phyloP scores from a whole-genome alignment of 2,888 invertebrate genomes.

The Thymelicus lineola region DNA sequence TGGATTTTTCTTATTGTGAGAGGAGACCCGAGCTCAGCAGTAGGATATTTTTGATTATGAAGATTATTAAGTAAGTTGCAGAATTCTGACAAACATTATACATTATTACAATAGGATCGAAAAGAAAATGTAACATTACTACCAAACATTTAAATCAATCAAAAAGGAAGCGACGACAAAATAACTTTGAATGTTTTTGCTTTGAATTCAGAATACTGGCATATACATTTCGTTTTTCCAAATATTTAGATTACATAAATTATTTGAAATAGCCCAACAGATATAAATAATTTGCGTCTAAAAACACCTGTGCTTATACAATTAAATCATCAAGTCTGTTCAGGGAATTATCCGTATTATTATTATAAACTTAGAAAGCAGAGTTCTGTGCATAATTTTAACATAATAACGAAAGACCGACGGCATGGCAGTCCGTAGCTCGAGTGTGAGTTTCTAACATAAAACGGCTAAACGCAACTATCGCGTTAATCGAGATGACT shows the following conservation, averaged over 20 bases:
- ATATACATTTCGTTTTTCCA: not conserved
- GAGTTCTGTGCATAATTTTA: slow-evolving; percentile 32
- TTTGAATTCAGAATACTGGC: not conserved
- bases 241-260: not conserved
- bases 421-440: slow-evolving; percentile 14
- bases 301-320: slow-evolving; percentile 26
- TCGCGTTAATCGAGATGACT: too few relatives aligned
- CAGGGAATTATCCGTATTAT: slow-evolving; percentile 10
- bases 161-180: too few relatives aligned
- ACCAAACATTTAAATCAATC: too few relatives aligned
- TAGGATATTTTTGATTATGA: too few relatives aligned
- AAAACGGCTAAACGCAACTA: too few relatives aligned
- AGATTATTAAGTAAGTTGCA: too few relatives aligned
- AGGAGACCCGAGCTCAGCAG: too few relatives aligned
- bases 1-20: too few relatives aligned
- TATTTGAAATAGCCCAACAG: not conserved
- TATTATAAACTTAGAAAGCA: slow-evolving; percentile 22
- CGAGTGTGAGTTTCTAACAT: too few relatives aligned
- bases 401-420: slow-evolving; percentile 32
- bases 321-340: slow-evolving; percentile 9
- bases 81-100: too few relatives aligned
- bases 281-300: slow-evolving; percentile 24
- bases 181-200: not conserved
- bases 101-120: too few relatives aligned
- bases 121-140: too few relatives aligned